Evolutionary conservation across 2,797 vertebrate genomes (phyloP).

Genomic region (Denticeps clupeoides): DNA sequence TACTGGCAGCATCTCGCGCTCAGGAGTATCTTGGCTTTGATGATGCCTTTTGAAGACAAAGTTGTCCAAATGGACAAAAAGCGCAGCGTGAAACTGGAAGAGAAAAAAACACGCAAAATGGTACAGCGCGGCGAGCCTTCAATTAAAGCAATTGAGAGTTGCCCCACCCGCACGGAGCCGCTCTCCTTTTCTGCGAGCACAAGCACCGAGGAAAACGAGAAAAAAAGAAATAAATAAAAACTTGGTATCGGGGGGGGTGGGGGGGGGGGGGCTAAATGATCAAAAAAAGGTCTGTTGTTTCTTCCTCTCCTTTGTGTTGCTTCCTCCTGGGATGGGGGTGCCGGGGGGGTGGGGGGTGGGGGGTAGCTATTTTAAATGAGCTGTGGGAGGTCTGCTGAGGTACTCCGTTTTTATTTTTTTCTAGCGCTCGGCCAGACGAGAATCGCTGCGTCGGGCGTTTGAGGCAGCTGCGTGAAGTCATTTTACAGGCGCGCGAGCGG

Average conservation of each 20-base stretch:
- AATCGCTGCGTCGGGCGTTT: conserved; percentile 58
- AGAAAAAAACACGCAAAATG: conserved; percentile 41
- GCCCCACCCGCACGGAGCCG: too few species aligned
- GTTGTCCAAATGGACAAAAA: conserved; percentile 33
- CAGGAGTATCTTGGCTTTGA: too few species aligned
- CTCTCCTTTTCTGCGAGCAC: too few species aligned
- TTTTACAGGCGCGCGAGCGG: conserved; percentile 61
- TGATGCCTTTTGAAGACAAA: too few species aligned
- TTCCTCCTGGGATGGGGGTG: conserved; percentile 26
- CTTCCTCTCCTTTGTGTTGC: conserved; percentile 48
- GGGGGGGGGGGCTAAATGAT: conserved; percentile 56
- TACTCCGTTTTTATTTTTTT: conserved; percentile 29
- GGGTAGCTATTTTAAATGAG: conserved; percentile 63
- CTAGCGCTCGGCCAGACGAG: conserved; percentile 52
- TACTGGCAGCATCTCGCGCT: too few species aligned
- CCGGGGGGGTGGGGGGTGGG: conserved; percentile 33
- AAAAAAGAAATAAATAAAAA: too few species aligned
- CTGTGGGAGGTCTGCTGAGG: conserved; percentile 54
- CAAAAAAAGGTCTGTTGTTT: conserved; percentile 46
- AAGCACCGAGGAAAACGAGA: too few species aligned
- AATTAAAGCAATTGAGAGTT: too few species aligned
- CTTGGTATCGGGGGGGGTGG: too few species aligned
- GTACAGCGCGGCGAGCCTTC: too few species aligned
- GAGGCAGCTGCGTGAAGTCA: conserved; percentile 64
- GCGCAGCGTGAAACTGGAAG: conserved; percentile 25